Percentiles rank a stretch among this genome's conserved stretches.
Evolutionary conservation across 1,140 invertebrate genomes (phyloP).

Genomic region (Neodiprion pinetum): DNA sequence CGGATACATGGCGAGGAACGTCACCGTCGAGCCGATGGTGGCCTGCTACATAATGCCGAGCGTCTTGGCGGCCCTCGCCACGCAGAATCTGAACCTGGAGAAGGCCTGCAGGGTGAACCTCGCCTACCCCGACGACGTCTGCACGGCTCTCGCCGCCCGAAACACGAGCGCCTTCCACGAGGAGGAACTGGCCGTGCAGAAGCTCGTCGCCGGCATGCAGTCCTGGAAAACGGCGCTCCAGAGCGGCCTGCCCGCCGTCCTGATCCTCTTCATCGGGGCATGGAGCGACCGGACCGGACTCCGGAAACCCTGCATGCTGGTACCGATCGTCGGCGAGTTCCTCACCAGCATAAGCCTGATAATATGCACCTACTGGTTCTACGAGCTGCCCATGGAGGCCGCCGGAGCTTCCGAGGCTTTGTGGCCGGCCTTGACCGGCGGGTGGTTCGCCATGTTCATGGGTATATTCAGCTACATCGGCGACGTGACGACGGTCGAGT

Average conservation of each 20-base stretch:
- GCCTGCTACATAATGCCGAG: constrained; percentile 82
- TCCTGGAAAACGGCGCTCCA: constrained; percentile 83
- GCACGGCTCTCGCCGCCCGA: constrained; percentile 73
- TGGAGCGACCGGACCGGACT: constrained; percentile 77
- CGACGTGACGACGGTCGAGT: constrained; percentile 82
- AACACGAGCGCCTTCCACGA: constrained; percentile 74
- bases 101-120: constrained; percentile 86
- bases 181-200: constrained; percentile 77
- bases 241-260: constrained; percentile 74
- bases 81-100: constrained; percentile 83
- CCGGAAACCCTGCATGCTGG: constrained; percentile 85
- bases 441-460: constrained; percentile 90
- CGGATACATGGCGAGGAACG: constrained; percentile 61
- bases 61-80: constrained; percentile 77
- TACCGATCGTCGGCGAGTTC: constrained; percentile 83
- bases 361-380: constrained; percentile 79
- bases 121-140: constrained; percentile 72
- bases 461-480: constrained; percentile 89
- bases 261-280: constrained; percentile 80
- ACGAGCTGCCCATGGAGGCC: constrained; percentile 79
- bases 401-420: constrained; percentile 78
- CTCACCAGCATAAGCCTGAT: constrained; percentile 79
- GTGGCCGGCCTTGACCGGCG: constrained; percentile 80
- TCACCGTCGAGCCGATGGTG: constrained; percentile 81
- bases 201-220: constrained; percentile 77